A percentile compares a stretch with the other conserved stretches of the same genome.
Conservation (phyloP, 2,797 vertebrate genomes). For the Myotis vivesi region DNA sequence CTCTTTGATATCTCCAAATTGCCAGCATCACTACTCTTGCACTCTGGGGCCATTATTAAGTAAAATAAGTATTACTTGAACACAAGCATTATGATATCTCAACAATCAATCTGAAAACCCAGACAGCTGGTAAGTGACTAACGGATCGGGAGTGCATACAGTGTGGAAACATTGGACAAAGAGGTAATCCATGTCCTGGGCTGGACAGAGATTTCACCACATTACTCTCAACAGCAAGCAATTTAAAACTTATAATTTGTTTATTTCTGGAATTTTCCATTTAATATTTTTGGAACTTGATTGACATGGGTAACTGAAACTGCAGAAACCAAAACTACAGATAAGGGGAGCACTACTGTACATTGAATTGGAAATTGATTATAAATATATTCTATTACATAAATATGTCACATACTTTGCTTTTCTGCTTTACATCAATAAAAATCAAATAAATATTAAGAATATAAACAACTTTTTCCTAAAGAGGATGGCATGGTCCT, state of each 20-base stretch:
- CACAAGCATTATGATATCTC: neutral
- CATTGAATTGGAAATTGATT: neutral
- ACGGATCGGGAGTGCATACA: neutral
- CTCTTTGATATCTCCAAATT: neutral
- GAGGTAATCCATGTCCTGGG: too few species aligned
- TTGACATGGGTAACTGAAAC: neutral
- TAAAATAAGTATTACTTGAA: neutral
- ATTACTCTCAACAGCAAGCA: neutral
- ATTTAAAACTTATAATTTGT: neutral
- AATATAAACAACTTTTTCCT: conserved; percentile 29
- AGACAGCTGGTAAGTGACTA: neutral
- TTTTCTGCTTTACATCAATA: neutral
- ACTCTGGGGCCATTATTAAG: neutral
- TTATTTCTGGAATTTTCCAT: neutral
- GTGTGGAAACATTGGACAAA: neutral
- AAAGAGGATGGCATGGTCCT: conserved; percentile 46
- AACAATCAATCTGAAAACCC: neutral
- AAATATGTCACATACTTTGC: conserved; percentile 24
- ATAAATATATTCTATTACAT: neutral
- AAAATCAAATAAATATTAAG: neutral
- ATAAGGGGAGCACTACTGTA: neutral
- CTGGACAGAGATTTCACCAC: neutral
- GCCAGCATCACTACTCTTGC: neutral
- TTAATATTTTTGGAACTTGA: neutral
- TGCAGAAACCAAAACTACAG: neutral